Percentiles rank a stretch among this genome's conserved stretches.
These are phyloP conservation scores for Pempheris klunzingeri DNA, from an alignment of 2,797 vertebrate genomes.

Conservation along the genomic window DNA sequence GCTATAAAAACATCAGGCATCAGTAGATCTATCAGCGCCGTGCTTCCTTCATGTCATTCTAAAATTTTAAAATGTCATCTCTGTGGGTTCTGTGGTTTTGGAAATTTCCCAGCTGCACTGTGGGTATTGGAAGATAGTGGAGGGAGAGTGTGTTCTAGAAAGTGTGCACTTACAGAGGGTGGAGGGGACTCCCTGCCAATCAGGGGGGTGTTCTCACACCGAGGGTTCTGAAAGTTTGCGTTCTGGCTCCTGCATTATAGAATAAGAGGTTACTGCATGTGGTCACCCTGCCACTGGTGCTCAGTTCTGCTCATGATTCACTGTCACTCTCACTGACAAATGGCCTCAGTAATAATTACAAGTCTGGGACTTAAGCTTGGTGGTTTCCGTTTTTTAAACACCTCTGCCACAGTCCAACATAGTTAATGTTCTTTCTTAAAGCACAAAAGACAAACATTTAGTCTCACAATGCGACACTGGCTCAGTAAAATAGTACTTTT, in stretches of 20 bases:
- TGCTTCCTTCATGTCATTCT: conserved; percentile 12
- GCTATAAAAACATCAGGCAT: conserved; percentile 8
- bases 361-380: conserved; percentile 20
- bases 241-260: conserved; percentile 96
- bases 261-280: conserved; percentile 85
- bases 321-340: conserved; percentile 51
- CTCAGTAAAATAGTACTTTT: conserved; percentile 21
- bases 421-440: conserved; percentile 31
- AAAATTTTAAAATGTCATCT: conserved; percentile 7
- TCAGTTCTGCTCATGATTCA: conserved; percentile 42
- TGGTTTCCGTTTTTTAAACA: conserved; percentile 26
- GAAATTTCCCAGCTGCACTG: conserved; percentile 55
- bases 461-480: conserved; percentile 23
- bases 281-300: conserved; percentile 59
- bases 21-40: not conserved
- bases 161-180: conserved; percentile 97
- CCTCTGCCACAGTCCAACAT: conserved; percentile 41
- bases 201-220: conserved; percentile 99
- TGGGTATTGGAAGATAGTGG: conserved; percentile 80
- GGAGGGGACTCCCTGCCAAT: conserved; percentile 99
- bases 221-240: conserved; percentile 99
- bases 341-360: conserved; percentile 31
- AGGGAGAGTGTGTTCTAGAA: conserved; percentile 82
- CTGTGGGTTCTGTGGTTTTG: conserved; percentile 19
- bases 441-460: conserved; percentile 29